Base-by-base conservation (phyloP, 2,113 vertebrate species). In the Psammodynastes pulverulentus region DNA sequence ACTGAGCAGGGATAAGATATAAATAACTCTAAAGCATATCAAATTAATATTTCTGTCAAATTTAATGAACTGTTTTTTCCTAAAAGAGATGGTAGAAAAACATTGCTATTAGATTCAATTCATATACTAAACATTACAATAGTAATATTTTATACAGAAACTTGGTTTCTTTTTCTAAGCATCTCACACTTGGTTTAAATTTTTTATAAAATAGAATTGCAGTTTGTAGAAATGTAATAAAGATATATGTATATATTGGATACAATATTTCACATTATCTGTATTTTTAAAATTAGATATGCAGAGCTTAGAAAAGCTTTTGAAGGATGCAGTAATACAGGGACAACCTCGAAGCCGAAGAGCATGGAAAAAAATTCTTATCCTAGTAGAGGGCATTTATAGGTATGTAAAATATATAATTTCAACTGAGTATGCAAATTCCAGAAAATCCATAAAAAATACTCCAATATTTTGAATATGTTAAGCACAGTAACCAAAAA, bases 341-440 rank as follows among this genome's bases (percentile, higher is more conserved):
- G 99, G 99, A 19, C 99, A 99, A 94, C 99, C 98, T 93, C 98
- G 98, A 93, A 99, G 97, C 0, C 98, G 92, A 93, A 98, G 99
- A 95, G 98, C 98, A 52, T 99, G 99, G 99, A 99, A 95, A 95
- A 99, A 99, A 97, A 98, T 99, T 94, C 98, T 99, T 94, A 99
- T 99, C 96, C 95, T 99, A 4, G 98, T 99, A 92, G 99, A 99
- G 93, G 99, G 99, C 91, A 98, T 99, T 97, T 99, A 99, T 97
- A 99, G 99, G 99, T 99, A 97, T 29, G 95, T 26, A 49, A 9
- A 89, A 51, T 26, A 7, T 39, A 4, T 26, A 56, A 84, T 49
- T 43, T 87, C 13, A n/a, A 10, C 46, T 39, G 9, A 51, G 12
- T n/a, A 51, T 39, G 54, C 24, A 23, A 29, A 43, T 45, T 26